Conservation (phyloP, 2,797 vertebrate genomes). For the Pangasius sanitwongsei region DNA sequence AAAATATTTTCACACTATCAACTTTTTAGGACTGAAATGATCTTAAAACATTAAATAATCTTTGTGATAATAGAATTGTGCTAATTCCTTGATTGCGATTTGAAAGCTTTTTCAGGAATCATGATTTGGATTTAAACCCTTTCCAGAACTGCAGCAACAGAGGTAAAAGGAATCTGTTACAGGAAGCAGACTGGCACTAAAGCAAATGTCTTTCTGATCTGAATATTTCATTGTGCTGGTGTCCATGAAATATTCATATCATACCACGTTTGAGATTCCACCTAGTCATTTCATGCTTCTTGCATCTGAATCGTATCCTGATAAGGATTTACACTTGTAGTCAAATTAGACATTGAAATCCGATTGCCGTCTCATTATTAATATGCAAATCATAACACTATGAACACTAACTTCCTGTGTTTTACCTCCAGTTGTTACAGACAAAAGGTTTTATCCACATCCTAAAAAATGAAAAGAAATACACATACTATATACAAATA, state of each 20-base stretch:
- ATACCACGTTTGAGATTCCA: neutral
- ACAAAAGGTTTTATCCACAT: neutral
- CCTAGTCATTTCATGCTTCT: neutral
- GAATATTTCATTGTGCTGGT: neutral
- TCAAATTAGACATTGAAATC: neutral
- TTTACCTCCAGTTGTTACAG: neutral
- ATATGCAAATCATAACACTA: neutral
- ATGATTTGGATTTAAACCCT: neutral
- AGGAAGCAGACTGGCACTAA: neutral
- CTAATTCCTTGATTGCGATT: neutral
- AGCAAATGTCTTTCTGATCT: neutral
- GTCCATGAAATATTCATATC: conserved; percentile 3
- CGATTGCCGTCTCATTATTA: neutral
- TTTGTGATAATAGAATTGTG: neutral
- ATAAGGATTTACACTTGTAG: neutral
- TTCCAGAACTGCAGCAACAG: neutral
- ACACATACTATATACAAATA: neutral
- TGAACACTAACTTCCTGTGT: neutral
- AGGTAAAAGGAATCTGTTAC: neutral
- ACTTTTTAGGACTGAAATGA: too few species aligned
- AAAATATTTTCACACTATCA: neutral
- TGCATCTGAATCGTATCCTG: neutral
- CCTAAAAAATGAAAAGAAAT: neutral
- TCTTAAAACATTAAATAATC: neutral
- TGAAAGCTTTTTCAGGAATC: neutral